Evolutionary conservation across 1,140 invertebrate genomes (phyloP).

Genomic region (Scylla paramamosain): DNA sequence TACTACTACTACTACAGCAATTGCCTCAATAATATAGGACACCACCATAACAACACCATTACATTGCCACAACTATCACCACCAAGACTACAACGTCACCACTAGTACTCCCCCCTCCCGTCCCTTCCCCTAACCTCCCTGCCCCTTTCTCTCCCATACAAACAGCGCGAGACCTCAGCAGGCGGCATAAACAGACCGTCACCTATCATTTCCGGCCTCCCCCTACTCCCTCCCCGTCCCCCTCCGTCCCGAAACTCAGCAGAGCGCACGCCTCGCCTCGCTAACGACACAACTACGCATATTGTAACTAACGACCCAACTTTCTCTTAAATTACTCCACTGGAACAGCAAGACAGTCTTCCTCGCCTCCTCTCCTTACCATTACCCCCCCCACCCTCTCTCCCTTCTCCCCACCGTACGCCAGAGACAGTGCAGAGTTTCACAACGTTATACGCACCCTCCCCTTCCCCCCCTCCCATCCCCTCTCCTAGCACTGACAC

Average conservation of each 20-base stretch:
- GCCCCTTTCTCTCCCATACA: not conserved
- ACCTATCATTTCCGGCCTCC: slow-evolving; percentile 56
- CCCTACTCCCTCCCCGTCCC: not conserved
- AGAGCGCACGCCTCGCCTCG: slow-evolving; percentile 33
- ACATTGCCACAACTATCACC: slow-evolving; percentile 28
- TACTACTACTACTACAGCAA: not conserved
- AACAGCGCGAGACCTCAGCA: slow-evolving; percentile 44
- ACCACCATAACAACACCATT: not conserved
- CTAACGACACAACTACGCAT: slow-evolving; percentile 60
- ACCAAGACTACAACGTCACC: slow-evolving; percentile 14
- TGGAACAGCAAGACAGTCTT: slow-evolving; percentile 39
- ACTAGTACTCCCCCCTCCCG: not conserved
- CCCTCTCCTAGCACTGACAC: not conserved
- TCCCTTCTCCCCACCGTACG: not conserved
- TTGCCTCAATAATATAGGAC: too few species aligned
- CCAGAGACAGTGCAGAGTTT: slow-evolving; percentile 4
- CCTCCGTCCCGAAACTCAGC: not conserved
- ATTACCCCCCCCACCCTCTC: not conserved
- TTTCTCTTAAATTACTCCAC: slow-evolving; percentile 57
- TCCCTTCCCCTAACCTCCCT: not conserved
- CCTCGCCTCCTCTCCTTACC: not conserved
- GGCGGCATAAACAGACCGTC: slow-evolving; percentile 54
- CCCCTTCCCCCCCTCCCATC: not conserved
- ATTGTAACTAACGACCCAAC: slow-evolving; percentile 57
- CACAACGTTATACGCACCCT: not conserved